A percentile compares a stretch with the other conserved stretches of the same genome.
These are phyloP conservation scores for Cydia fagiglandana DNA, from an alignment of 1,140 invertebrate genomes.

Conservation along the genomic window DNA sequence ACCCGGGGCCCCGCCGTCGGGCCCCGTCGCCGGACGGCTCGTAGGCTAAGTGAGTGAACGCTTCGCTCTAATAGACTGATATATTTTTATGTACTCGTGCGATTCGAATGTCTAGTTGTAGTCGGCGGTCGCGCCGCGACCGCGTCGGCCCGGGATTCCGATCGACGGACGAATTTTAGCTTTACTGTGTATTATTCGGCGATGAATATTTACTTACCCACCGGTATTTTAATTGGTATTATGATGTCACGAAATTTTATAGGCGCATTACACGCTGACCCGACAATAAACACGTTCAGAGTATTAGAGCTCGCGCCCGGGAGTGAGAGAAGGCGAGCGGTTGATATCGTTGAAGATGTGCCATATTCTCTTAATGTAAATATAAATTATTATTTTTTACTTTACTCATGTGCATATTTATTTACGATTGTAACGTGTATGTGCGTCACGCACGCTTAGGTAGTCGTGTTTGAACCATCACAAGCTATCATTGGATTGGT, in stretches of 20 bases:
- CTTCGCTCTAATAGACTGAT: constrained; percentile 72
- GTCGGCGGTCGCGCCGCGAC: constrained; percentile 41
- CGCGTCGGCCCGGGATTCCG: constrained; percentile 50
- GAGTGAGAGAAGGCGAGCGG: constrained; percentile 50
- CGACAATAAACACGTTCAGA: constrained; percentile 41
- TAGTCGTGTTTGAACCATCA: constrained; percentile 62
- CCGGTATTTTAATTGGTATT: constrained; percentile 79
- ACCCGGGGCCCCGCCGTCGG: constrained; percentile 26
- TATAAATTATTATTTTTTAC: constrained; percentile 76
- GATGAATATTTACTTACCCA: constrained; percentile 73
- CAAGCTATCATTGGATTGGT: constrained; percentile 53
- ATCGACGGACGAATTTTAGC: constrained; percentile 44
- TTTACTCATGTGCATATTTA: constrained; percentile 75
- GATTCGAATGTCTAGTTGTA: constrained; percentile 63
- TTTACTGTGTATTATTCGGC: constrained; percentile 52
- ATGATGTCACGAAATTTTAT: constrained; percentile 61
- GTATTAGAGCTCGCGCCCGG: constrained; percentile 40
- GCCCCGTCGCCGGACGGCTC: constrained; percentile 49
- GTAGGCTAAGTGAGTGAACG: constrained; percentile 62
- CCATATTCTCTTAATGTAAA: constrained; percentile 79
- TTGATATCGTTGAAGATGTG: constrained; percentile 71
- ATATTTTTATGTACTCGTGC: constrained; percentile 73
- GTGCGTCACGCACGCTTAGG: constrained; percentile 52
- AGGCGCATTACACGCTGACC: constrained; percentile 53
- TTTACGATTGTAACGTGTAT: constrained; percentile 65